These are phyloP conservation scores for Corbicula japonica DNA, from an alignment of 2,888 invertebrate species.

Conservation along the genomic window DNA sequence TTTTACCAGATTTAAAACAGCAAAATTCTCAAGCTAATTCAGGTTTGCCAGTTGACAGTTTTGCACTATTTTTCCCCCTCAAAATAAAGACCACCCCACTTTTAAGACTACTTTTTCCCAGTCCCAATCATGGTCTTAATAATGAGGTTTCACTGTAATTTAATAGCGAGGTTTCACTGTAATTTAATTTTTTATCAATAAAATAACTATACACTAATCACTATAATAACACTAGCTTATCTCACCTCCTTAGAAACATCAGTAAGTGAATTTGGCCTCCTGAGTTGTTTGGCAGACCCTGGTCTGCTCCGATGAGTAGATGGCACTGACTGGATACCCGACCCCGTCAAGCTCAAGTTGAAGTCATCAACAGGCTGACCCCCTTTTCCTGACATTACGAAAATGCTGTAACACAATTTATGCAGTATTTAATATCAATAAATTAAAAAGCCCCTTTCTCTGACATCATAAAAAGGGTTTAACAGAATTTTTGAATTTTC, in stretches of 20 bases:
- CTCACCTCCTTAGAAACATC: slow-evolving; percentile 71
- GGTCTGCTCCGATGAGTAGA: slow-evolving; percentile 72
- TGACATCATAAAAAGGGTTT: no score
- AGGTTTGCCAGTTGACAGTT: no score
- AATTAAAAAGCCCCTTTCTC: background rate
- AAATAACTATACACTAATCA: background rate
- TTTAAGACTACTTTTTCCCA: background rate
- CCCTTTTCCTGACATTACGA: slow-evolving; percentile 63
- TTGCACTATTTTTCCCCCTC: background rate
- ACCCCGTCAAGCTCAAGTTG: slow-evolving; percentile 84
- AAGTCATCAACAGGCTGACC: slow-evolving; percentile 79
- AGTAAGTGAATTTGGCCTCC: slow-evolving; percentile 76
- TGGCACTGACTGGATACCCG: slow-evolving; percentile 77
- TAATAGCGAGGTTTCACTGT: background rate
- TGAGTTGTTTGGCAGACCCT: slow-evolving; percentile 74
- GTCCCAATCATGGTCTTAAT: background rate
- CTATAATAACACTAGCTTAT: background rate
- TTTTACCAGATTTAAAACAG: no score
- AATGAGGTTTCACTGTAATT: background rate
- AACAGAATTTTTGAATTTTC: no score
- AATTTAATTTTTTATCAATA: background rate
- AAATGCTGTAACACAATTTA: no score
- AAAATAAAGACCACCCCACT: background rate
- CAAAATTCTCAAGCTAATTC: no score
- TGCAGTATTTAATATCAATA: background rate